Evolutionary conservation across 1,140 invertebrate genomes (phyloP).

Genomic region (Drosophila repleta): DNA sequence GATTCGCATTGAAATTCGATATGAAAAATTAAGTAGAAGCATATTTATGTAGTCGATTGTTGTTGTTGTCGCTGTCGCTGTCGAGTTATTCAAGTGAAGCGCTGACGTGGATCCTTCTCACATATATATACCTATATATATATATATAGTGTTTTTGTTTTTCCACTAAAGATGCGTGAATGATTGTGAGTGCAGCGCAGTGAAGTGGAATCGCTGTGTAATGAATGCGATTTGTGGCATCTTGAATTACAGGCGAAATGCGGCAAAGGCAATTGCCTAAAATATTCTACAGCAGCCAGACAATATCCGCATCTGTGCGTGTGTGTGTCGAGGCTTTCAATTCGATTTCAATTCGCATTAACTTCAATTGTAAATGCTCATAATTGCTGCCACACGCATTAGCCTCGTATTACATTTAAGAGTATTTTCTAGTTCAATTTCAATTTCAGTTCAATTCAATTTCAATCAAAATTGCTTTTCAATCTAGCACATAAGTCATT

Average conservation of each 20-base stretch:
- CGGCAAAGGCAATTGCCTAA: slow-evolving; percentile 43
- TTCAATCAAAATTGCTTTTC: not conserved
- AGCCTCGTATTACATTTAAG: too few species aligned
- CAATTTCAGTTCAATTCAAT: not conserved
- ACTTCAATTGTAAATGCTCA: too few species aligned
- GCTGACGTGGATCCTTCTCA: slow-evolving; percentile 45
- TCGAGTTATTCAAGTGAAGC: slow-evolving; percentile 62
- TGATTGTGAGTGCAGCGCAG: slow-evolving; percentile 8
- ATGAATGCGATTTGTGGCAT: slow-evolving; percentile 60
- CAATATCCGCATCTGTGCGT: slow-evolving; percentile 4
- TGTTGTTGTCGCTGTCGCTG: slow-evolving; percentile 31
- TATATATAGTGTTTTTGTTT: slow-evolving; percentile 23
- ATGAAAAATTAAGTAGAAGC: slow-evolving; percentile 73
- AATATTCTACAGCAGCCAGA: not conserved
- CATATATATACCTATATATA: not conserved
- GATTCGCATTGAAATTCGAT: slow-evolving; percentile 77
- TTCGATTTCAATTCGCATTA: too few species aligned
- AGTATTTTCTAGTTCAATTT: too few species aligned
- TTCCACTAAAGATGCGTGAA: slow-evolving; percentile 62
- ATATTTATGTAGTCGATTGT: slow-evolving; percentile 22
- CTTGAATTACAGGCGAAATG: slow-evolving; percentile 57
- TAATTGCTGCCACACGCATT: too few species aligned
- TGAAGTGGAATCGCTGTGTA: slow-evolving; percentile 49
- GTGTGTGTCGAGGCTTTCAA: not conserved
- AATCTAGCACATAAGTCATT: not conserved